phyloP scores from a whole-genome alignment of 2,113 vertebrate species.

The Oreochromis niloticus region DNA sequence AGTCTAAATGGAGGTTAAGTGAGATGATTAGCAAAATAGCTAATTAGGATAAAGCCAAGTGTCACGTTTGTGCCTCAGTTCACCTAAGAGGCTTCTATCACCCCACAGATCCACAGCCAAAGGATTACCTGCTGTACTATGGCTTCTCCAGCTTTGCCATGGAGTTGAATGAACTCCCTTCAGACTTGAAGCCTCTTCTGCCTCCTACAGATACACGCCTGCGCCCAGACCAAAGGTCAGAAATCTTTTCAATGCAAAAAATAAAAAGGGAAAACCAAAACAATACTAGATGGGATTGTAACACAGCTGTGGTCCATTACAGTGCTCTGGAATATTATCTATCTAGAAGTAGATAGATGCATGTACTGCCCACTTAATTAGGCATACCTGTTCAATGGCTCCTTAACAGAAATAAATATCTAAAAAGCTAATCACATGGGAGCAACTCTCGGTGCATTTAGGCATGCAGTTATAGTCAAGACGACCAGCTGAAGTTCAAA shows the following conservation, averaged over 20 bases:
- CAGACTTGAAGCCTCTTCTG: conserved; percentile 76
- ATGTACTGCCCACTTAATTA: not conserved
- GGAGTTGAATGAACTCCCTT: conserved; percentile 86
- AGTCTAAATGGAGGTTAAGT: not conserved
- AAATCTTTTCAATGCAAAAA: not conserved
- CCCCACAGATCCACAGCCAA: conserved; percentile 74
- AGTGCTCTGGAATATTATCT: not conserved
- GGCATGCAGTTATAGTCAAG: not conserved
- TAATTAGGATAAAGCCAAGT: conserved; percentile 17
- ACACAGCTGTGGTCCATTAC: not conserved
- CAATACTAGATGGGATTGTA: not conserved
- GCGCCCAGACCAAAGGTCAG: conserved; percentile 87
- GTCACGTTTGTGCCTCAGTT: conserved; percentile 10
- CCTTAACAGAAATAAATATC: not conserved
- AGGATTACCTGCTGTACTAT: conserved; percentile 77
- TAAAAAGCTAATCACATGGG: not conserved
- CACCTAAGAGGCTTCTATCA: not conserved
- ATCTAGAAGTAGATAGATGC: not conserved
- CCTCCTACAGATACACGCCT: conserved; percentile 84
- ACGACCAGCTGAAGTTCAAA: not conserved
- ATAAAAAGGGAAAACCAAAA: not conserved
- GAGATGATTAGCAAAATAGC: not conserved
- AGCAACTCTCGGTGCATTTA: not conserved
- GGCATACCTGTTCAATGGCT: not conserved
- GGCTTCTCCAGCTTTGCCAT: conserved; percentile 88